A percentile compares a stretch with the other conserved stretches of the same genome.
phyloP scores from a whole-genome alignment of 2,888 invertebrate genomes.

The Phyllotreta striolata region DNA sequence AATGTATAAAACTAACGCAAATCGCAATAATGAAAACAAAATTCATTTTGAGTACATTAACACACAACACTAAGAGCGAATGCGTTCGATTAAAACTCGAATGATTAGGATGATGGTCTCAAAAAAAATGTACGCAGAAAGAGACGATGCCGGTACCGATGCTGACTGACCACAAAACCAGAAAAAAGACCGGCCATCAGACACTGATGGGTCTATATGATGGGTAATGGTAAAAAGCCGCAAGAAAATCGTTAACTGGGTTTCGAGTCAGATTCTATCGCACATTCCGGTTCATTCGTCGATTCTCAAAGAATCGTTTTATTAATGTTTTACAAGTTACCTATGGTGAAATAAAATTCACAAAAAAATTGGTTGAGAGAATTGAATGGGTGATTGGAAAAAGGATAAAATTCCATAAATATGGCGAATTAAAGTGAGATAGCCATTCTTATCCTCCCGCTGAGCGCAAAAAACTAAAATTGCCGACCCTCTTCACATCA shows the following conservation, averaged over 20 bases:
- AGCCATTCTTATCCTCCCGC: too few species aligned
- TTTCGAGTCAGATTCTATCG: conserved; percentile 24
- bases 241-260: conserved; percentile 25
- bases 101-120: background rate
- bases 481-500: too few species aligned
- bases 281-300: conserved; percentile 9
- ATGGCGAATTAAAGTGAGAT: too few species aligned
- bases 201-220: conserved; percentile 16
- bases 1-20: too few species aligned
- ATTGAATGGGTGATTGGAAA: too few species aligned
- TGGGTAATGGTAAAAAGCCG: conserved; percentile 23
- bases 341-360: background rate
- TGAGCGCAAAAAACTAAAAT: too few species aligned
- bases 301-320: background rate
- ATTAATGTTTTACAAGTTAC: background rate
- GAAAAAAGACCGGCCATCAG: conserved; percentile 19
- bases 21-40: too few species aligned
- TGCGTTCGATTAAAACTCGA: conserved; percentile 3
- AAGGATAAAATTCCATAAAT: too few species aligned
- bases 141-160: background rate
- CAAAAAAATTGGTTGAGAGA: too few species aligned
- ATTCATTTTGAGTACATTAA: too few species aligned
- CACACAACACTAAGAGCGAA: too few species aligned
- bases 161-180: conserved; percentile 15
- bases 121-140: conserved; percentile 12